Evolutionary conservation across 2,888 invertebrate genomes (phyloP), one percentile per base, ranked within the genome.

Genomic region (Synanthedon andrenaeformis): DNA sequence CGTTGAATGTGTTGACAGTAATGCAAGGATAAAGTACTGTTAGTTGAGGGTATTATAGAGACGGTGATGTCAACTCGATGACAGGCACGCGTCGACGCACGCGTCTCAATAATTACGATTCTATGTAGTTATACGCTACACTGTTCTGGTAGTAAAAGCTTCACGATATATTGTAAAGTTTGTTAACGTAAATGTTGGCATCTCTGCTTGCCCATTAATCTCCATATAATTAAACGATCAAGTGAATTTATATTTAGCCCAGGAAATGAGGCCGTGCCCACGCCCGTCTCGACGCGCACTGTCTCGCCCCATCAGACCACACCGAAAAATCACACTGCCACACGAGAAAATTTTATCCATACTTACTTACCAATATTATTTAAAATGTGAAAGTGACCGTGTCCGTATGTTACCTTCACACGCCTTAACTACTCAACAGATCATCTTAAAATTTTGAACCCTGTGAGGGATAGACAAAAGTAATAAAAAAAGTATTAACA

Each of bases 211-310:
- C 71, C 77, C 76, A 85, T 86, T 85, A 82, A 86, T 86, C 85
- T 85, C 79, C 78, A 84, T 83, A 84, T 85, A 86, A 85, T 85
- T 82, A 86, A 83, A 86, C 83, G 84, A 85, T 85, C 84, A 84
- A 86, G 82, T 79, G 77, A 86, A 81, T 79, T 79, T 86, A 85
- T 84, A 84, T 86, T 83, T 86, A 85, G 84, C 82, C 61, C 70
- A 75, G 77, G 76, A 83, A 86, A 84, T 70, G 80, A 74, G 85
- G 82, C 74, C 83, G 79, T 68, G 71, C 72, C 74, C 72, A 75
- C 76, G 72, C 67, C 59, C 61, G 67, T 67, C 70, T 63, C 70
- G 67, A 60, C 68, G 63, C 68, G 64, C 62, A 60, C 56, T 61
- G 74, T 66, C 73, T 68, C 72, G 66, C 62, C 72, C 68, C 67